Evolutionary conservation across 1,140 invertebrate genomes (phyloP), one percentile per base, ranked within the genome.

Genomic region (Drosophila ohnishii): DNA sequence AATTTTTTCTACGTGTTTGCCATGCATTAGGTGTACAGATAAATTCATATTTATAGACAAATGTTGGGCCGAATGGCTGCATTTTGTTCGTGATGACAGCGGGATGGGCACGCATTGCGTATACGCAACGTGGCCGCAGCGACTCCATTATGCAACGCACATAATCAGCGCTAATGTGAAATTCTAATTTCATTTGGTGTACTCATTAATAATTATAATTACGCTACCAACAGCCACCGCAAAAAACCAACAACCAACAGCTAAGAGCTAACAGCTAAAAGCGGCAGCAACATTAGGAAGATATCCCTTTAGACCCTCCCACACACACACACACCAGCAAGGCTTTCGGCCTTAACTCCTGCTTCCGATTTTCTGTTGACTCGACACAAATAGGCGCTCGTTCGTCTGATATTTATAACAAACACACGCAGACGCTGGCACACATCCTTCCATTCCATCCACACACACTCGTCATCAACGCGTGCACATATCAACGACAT

Each of bases 141-240:
- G 40, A n/a, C 53, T 66, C 62, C 63, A 85, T 81, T 78, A 85
- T 80, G 81, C 77, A 85, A 85, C 74, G 66, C 66, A 74, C 73
- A 71, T 66, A 81, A 86, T 69, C 62, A 81, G 53, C 50, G 76
- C 48, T 85, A 64, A 62, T 86, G 67, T 74, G 60, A 75, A 77
- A 80, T 88, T 80, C 80, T 88, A 84, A 88, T 80, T 78, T 74
- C 45, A 65, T 78, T 78, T 78, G 44, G 55, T 78, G 35, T 74
- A 59, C 76, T 88, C 65, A 88, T 87, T 77, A 88, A 87, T 88
- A 88, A 83, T 88, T 75, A 88, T 88, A 79, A 88, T 69, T 69
- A 63, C 58, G 78, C 64, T 51, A 37, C 62, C 72, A 59, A 55
- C 72, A 64, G 59, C 30, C 51, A 22, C 53, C 44, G 51, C 37